Conservation (phyloP, 2,888 invertebrate genomes). For the Dasypolia templi region DNA sequence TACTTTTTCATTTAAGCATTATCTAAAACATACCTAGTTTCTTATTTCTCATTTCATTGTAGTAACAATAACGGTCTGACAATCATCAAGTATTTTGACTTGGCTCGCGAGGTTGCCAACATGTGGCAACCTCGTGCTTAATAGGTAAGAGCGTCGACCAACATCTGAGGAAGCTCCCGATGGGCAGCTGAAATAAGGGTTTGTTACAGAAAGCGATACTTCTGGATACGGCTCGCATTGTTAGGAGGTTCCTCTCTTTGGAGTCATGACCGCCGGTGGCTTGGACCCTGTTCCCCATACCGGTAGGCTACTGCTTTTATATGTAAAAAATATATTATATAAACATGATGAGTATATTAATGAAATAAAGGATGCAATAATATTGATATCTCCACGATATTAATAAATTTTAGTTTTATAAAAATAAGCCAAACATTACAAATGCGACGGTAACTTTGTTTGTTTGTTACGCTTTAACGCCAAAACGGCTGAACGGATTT, state of each 20-base stretch:
- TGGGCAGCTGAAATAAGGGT: not conserved
- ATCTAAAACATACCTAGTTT: not conserved
- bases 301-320: not conserved
- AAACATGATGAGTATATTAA: too few species aligned
- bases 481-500: too few species aligned
- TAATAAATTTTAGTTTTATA: too few species aligned
- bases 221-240: too few species aligned
- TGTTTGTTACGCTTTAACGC: too few species aligned
- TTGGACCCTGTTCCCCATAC: too few species aligned
- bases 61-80: not conserved
- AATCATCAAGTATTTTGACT: not conserved
- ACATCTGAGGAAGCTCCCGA: not conserved
- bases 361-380: not conserved
- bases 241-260: too few species aligned
- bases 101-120: not conserved
- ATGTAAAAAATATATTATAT: too few species aligned
- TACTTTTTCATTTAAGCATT: not conserved
- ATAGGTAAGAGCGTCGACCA: not conserved
- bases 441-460: too few species aligned
- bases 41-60: not conserved
- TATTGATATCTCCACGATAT: not conserved
- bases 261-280: too few species aligned
- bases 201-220: not conserved
- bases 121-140: not conserved
- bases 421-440: too few species aligned